Evolutionary conservation across 2,888 invertebrate species (phyloP).

Genomic region (Hemistola chrysoprasaria): DNA sequence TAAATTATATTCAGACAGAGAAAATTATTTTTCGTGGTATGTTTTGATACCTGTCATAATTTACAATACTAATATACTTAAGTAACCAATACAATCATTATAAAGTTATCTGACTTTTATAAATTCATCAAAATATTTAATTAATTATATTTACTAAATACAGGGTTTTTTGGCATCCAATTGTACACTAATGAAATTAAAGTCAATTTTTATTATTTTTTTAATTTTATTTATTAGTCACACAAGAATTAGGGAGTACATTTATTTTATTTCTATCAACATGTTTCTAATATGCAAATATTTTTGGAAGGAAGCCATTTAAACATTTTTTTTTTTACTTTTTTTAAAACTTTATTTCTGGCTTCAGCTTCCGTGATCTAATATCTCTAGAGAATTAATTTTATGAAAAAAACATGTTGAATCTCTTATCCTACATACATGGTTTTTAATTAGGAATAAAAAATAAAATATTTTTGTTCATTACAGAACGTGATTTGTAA

Average conservation of each 20-base stretch:
- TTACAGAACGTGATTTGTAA: slow-evolving; percentile 30
- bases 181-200: slow-evolving; percentile 39
- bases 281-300: slow-evolving; percentile 49
- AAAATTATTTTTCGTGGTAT: too few relatives aligned
- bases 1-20: too few relatives aligned
- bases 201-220: slow-evolving; percentile 48
- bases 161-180: slow-evolving; percentile 19
- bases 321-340: slow-evolving; percentile 31
- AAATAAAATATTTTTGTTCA: slow-evolving; percentile 37
- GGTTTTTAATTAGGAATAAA: slow-evolving; percentile 33
- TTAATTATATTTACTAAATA: too few relatives aligned
- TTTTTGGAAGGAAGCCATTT: slow-evolving; percentile 31
- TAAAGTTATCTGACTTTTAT: too few relatives aligned
- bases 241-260: slow-evolving; percentile 65
- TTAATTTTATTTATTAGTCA: slow-evolving; percentile 62
- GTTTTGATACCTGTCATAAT: too few relatives aligned
- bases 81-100: too few relatives aligned
- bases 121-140: too few relatives aligned
- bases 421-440: slow-evolving; percentile 35
- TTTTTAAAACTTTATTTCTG: slow-evolving; percentile 31
- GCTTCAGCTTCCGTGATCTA: slow-evolving; percentile 30
- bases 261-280: slow-evolving; percentile 56
- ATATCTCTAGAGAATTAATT: slow-evolving; percentile 38
- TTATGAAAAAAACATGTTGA: slow-evolving; percentile 61
- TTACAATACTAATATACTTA: too few relatives aligned